Conservation (phyloP, 1,140 invertebrate genomes). For the Magallana ariakensis region DNA sequence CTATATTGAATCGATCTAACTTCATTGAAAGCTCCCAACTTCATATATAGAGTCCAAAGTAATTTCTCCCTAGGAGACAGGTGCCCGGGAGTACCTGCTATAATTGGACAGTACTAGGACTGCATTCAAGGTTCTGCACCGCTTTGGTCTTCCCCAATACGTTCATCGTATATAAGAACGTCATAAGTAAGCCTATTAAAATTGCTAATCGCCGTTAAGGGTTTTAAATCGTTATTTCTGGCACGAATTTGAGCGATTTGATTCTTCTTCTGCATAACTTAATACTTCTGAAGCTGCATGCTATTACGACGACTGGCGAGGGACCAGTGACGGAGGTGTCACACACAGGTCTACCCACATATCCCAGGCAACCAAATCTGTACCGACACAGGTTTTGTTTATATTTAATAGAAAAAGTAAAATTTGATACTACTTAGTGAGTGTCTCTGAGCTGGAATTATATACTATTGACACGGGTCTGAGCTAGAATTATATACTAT, state of each 20-base stretch:
- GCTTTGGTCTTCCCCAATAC: neutral
- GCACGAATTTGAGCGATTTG: neutral
- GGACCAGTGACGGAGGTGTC: neutral
- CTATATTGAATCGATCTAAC: neutral
- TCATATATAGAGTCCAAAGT: too few species aligned
- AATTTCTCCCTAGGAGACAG: too few species aligned
- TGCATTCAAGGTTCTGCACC: neutral
- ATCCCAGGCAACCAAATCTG: too few species aligned
- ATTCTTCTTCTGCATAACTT: neutral
- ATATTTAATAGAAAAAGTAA: too few species aligned
- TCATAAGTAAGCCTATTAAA: neutral
- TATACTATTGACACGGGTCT: too few species aligned
- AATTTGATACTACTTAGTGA: too few species aligned
- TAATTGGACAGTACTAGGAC: too few species aligned
- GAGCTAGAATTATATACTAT: too few species aligned
- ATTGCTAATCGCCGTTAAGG: neutral
- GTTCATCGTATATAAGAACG: neutral
- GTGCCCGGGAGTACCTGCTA: too few species aligned
- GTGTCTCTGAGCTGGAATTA: too few species aligned
- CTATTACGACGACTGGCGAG: neutral
- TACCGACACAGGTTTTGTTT: too few species aligned
- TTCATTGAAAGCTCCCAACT: neutral
- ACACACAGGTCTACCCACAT: too few species aligned
- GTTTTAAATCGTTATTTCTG: slow-evolving; percentile 8
- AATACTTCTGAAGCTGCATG: neutral